Evolutionary conservation across 2,888 invertebrate species (phyloP), one percentile per base, ranked within the genome.

Genomic region (Argyresthia goedartella): DNA sequence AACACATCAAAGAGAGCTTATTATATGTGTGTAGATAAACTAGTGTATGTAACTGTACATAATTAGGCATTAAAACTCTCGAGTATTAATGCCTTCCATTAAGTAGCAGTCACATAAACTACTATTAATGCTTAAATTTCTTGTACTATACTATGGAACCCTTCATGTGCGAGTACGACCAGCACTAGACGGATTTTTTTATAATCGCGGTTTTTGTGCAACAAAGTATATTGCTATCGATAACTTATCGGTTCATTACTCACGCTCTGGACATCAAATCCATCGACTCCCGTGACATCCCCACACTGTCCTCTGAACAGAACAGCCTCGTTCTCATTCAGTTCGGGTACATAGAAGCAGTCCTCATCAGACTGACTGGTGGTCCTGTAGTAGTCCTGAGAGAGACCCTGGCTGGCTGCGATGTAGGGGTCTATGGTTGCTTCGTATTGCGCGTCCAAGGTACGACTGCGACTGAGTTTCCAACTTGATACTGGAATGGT

Each of bases 321-420:
- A 0, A 75, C 69, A 0, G 74, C 69, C 39, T 58, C 55, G 25
- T 67, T 57, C 2, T 58, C 54, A 15, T 70, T 59, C 0, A 72
- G 54, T 41, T 66, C 65, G 0, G 84, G 84, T 4, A 82, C 59
- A 52, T 81, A 82, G 67, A 81, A 82, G 60, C 84, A 84, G 41
- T 66, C 68, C 1, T 69, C 76, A n/a, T 69, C 73, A 3, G 60
- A 62, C 53, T 86, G 85, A 44, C 62, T 64, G 10, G 76, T 80
- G 0, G 52, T 1, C n/a, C 50, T 51, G 56, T 81, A 85, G 57
- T 73, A 84, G 0, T 65, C 62, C 51, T 72, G 56, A 0, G 49
- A 41, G 0, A 85, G 76, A 50, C 81, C 85, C 55, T 73, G 71
- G 1, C 79, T 81, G n/a, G 53, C 56, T 3, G 8, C 41, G 8